These are phyloP conservation scores for Sweltsa coloradensis DNA, from an alignment of 1,140 invertebrate species.

Conservation along the genomic window DNA sequence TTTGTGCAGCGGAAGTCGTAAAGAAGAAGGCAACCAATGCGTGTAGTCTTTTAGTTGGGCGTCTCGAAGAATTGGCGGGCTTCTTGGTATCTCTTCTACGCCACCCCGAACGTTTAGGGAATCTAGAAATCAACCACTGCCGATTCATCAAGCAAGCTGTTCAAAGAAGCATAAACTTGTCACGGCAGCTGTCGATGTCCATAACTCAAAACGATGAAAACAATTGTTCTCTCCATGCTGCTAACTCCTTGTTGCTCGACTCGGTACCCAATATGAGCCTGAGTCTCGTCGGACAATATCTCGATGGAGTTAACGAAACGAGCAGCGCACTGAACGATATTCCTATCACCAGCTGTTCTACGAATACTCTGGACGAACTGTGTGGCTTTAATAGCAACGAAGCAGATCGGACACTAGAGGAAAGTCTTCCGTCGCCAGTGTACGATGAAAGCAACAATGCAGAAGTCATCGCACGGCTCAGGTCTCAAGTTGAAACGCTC, in stretches of 20 bases:
- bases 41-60: slow-evolving; percentile 43
- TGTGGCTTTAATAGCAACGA: no score
- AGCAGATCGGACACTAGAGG: no score
- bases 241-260: no score
- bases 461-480: slow-evolving; percentile 28
- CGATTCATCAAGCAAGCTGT: slow-evolving; percentile 37
- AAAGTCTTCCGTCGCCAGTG: neutral
- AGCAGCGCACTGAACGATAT: no score
- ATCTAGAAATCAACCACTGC: slow-evolving; percentile 34
- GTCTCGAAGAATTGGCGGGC: slow-evolving; percentile 53
- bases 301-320: no score
- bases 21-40: slow-evolving; percentile 48
- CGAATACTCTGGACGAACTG: no score
- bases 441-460: slow-evolving; percentile 11
- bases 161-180: slow-evolving; percentile 41
- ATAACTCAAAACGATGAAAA: no score
- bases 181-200: slow-evolving; percentile 35
- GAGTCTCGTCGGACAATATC: no score
- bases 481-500: slow-evolving; percentile 30
- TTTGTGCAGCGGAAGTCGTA: slow-evolving; percentile 21
- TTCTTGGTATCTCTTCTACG: slow-evolving; percentile 57
- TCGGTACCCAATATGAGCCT: no score
- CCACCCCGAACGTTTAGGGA: slow-evolving; percentile 40
- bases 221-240: no score
- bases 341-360: no score